Evolutionary conservation across 53 echinoderm and acorn worm genomes (phyloP).

Genomic region (Patiria pectinifera): DNA sequence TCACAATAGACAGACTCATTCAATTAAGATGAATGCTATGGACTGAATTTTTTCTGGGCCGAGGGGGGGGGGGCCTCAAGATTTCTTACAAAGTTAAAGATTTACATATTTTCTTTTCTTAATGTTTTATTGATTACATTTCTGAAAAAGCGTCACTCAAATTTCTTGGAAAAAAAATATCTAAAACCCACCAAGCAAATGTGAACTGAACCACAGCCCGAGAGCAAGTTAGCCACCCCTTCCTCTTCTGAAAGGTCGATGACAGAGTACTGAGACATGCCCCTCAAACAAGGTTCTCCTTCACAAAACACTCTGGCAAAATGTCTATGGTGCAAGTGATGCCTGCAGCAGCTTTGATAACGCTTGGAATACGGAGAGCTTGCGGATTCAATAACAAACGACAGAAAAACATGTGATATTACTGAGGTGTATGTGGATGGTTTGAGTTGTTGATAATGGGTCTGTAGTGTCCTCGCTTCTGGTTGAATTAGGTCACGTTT

Average conservation of each 20-base stretch:
- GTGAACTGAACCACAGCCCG: too few relatives aligned
- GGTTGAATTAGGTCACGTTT: constrained; percentile 49
- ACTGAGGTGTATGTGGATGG: constrained; percentile 15
- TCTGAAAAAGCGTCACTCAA: too few relatives aligned
- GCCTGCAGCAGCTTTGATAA: constrained; percentile 15
- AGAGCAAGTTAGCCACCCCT: too few relatives aligned
- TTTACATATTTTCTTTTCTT: too few relatives aligned
- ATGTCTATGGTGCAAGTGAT: background rate
- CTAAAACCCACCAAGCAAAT: too few relatives aligned
- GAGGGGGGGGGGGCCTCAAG: too few relatives aligned
- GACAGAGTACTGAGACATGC: background rate
- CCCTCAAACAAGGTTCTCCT: background rate
- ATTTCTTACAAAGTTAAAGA: too few relatives aligned
- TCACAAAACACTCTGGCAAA: background rate
- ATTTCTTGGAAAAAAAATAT: too few relatives aligned
- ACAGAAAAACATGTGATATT: constrained; percentile 15
- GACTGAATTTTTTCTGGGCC: too few relatives aligned
- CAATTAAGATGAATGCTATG: too few relatives aligned
- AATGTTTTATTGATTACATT: too few relatives aligned
- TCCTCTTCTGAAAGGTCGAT: background rate
- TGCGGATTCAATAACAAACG: constrained; percentile 25
- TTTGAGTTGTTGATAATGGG: constrained; percentile 13
- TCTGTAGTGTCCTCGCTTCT: background rate
- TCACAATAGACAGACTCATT: too few relatives aligned
- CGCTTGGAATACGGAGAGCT: background rate